Base-by-base conservation (phyloP, 2,797 vertebrate genomes). In the Cephalopachus bancanus region DNA sequence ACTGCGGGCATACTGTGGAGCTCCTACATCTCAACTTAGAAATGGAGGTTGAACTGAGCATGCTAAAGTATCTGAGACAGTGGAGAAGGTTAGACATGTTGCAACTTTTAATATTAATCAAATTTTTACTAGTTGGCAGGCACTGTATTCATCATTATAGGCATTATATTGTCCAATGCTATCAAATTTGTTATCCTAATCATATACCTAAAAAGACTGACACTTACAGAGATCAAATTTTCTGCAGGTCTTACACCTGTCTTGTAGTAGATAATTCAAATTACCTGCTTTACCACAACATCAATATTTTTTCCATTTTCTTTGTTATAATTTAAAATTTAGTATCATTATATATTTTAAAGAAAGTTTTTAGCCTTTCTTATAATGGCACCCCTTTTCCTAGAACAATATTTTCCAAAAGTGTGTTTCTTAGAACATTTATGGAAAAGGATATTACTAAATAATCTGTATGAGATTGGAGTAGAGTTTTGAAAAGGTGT, bases 201-300 rank as follows among this genome's bases (percentile, higher is more conserved):
- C 9, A 19, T 72, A 67, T 33, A 64, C 55, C 87, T 86, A 92
- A 71, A 33, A 92, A 95, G 87, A 89, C 7, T 53, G 55, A 86
- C 8, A 59, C 28, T 62, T n/a, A 57, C 5, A 83, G 9, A 91
- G 53, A 83, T 55, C 19, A 84, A 59, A 74, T 75, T 75, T 84
- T 86, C 28, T 89, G 76, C 95, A 83, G 44, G 57, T 60, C 65
- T n/a, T 53, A 69, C 30, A 64, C 37, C 44, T 78, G 44, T 20
- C 64, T 91, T 59, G 14, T 15, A 16, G 22, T 65, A 92, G 91
- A 86, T 76, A 84, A 91, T 86, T 85, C 84, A 95, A 83, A 94
- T 22, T 49, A 75, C 85, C 20, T 80, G 1, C 67, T 93, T 19
- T 53, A 72, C 20, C 74, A 57, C 14, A 65, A 69, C 6, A 10